Percentiles rank a stretch among this genome's conserved stretches.
Conservation (phyloP, 1,140 invertebrate species). For the Nylanderia fulva region DNA sequence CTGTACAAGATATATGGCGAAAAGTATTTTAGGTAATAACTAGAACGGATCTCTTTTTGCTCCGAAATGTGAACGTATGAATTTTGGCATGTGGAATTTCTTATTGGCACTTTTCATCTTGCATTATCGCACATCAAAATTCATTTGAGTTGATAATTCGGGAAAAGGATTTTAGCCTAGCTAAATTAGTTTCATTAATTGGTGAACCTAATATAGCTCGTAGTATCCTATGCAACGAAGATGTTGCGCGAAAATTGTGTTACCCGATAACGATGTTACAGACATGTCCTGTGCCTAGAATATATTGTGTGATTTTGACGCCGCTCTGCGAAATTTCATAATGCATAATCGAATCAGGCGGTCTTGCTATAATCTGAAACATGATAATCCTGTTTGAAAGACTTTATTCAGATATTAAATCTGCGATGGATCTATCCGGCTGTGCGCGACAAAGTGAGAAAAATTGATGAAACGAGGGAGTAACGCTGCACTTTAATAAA, state of each 20-base stretch:
- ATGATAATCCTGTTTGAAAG: slow-evolving; percentile 23
- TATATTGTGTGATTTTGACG: slow-evolving; percentile 52
- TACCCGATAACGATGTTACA: slow-evolving; percentile 40
- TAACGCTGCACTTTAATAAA: neutral
- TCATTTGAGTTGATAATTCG: neutral
- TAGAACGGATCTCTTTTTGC: neutral
- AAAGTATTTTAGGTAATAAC: neutral
- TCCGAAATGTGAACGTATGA: neutral
- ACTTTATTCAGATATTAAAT: slow-evolving; percentile 28
- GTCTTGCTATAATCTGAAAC: slow-evolving; percentile 17
- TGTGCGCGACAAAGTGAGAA: neutral
- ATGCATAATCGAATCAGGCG: slow-evolving; percentile 46
- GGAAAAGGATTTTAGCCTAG: neutral
- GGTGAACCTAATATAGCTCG: slow-evolving; percentile 16
- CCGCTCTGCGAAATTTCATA: slow-evolving; percentile 36
- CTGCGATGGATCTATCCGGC: neutral
- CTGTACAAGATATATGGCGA: neutral
- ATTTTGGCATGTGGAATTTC: neutral
- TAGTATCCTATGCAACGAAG: slow-evolving; percentile 10
- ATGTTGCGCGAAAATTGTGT: slow-evolving; percentile 46
- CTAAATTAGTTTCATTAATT: slow-evolving; percentile 9
- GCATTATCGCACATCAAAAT: neutral
- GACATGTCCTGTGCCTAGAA: slow-evolving; percentile 23
- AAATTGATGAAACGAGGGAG: neutral
- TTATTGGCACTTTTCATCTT: neutral